phyloP scores from a whole-genome alignment of 2,888 invertebrate species.

The Synanthedon formicaeformis region DNA sequence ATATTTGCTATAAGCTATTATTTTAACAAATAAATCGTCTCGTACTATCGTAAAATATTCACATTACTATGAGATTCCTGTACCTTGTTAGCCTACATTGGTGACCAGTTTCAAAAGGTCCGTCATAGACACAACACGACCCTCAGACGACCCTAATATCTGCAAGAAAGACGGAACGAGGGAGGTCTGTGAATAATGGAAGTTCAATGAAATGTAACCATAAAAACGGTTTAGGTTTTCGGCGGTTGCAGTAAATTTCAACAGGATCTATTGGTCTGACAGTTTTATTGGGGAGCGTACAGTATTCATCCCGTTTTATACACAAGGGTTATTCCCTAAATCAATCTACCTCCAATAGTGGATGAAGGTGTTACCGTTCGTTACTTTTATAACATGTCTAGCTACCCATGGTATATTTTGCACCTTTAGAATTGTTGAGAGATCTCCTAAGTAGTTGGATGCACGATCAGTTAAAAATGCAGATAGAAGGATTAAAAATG shows the following conservation, averaged over 20 bases:
- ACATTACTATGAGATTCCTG: not conserved
- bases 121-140: not conserved
- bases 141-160: not conserved
- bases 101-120: not conserved
- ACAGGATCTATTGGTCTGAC: conserved; percentile 15
- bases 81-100: not conserved
- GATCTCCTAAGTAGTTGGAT: no score
- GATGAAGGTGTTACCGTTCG: no score
- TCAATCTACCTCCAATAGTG: not conserved
- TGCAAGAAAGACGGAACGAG: not conserved
- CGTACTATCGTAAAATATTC: not conserved
- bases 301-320: not conserved
- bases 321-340: not conserved
- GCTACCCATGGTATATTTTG: no score
- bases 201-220: not conserved
- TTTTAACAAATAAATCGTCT: no score
- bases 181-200: not conserved
- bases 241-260: conserved; percentile 17
- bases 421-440: no score
- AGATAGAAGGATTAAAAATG: no score
- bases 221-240: conserved; percentile 4
- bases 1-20: no score
- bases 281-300: conserved; percentile 17
- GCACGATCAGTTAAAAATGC: no score
- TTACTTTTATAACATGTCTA: no score